Evolutionary conservation across 2,797 vertebrate species (phyloP).

Genomic region (Falco biarmicus): DNA sequence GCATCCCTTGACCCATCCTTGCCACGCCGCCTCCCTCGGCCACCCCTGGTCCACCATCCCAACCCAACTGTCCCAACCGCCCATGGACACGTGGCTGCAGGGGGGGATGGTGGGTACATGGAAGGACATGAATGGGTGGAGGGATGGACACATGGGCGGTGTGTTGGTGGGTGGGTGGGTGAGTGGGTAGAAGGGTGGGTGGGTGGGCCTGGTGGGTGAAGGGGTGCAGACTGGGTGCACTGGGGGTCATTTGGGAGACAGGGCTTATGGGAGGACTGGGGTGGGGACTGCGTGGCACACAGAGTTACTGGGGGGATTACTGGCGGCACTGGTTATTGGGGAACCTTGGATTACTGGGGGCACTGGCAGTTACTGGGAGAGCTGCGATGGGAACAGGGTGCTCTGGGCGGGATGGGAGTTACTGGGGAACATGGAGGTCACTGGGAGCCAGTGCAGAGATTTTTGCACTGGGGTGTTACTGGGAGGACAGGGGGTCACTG

Average conservation of each 20-base stretch:
- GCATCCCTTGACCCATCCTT: neutral
- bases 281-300: neutral
- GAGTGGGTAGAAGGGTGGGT: too few relatives aligned
- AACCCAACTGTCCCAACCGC: neutral
- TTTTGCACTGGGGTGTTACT: neutral
- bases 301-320: neutral
- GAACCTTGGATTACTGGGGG: neutral
- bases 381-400: too few relatives aligned
- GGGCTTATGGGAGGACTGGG: neutral
- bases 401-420: neutral
- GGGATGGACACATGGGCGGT: too few relatives aligned
- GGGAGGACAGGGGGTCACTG: neutral
- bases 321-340: neutral
- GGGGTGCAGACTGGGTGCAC: neutral
- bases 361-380: neutral
- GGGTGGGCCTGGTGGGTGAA: too few relatives aligned
- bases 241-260: neutral
- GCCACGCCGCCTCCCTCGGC: rapidly evolving
- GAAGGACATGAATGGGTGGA: too few relatives aligned
- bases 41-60: neutral
- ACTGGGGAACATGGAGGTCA: too few relatives aligned
- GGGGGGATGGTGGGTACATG: too few relatives aligned
- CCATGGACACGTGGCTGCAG: rapidly evolving
- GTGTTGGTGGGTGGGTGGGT: too few relatives aligned
- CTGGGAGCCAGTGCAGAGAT: neutral